Base-by-base conservation (phyloP, 2,888 invertebrate genomes). In the Polydrusus tereticollis region DNA sequence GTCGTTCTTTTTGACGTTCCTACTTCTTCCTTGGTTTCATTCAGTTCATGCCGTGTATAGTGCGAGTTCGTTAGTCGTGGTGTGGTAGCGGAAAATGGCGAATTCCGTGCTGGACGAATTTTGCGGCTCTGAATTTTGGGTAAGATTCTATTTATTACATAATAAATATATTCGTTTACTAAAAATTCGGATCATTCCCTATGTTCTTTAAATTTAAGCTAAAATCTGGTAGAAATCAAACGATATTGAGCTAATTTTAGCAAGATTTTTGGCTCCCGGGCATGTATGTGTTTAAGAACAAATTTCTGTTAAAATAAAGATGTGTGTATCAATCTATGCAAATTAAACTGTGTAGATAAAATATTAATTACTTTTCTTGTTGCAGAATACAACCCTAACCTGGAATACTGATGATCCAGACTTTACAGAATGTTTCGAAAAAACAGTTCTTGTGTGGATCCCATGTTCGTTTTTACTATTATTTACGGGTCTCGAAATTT, bases 401-500 rank as follows among this genome's bases (percentile, higher is more conserved):
- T 96, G 96, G 96, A 83, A 93, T 81, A 93, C 97, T 16, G 87
- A 90, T 6, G 89, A 92, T 84, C 98, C 86, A 63, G 93, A 95
- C 83, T 88, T 98, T 77, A 95, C 98, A 75, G 89, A 89, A 82
- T 99, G 98, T 86, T 97, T 98, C 85, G 93, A 97, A 86, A 93
- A 93, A 84, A 97, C 98, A 0, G 92, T 94, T 0, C 86, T 98
- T 26, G 88, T 96, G 59, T 99, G 98, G 97, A 86, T 90, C 36
- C 98, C 98, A 0, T 95, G 96, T 84, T 88, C 89, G 60, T 95
- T 94, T 84, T 87, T 97, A 14, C 96, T 95, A 94, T 77, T 90
- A 0, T 91, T 93, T 79, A 88, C 93, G 4, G 86, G 91, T 38
- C 86, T 96, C 76, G 95, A 96, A 81, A 87, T 90, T 73, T 93